Percentiles rank a stretch among this genome's conserved stretches.
Conservation (phyloP, 1,140 invertebrate species). For the Augochlora pura region DNA sequence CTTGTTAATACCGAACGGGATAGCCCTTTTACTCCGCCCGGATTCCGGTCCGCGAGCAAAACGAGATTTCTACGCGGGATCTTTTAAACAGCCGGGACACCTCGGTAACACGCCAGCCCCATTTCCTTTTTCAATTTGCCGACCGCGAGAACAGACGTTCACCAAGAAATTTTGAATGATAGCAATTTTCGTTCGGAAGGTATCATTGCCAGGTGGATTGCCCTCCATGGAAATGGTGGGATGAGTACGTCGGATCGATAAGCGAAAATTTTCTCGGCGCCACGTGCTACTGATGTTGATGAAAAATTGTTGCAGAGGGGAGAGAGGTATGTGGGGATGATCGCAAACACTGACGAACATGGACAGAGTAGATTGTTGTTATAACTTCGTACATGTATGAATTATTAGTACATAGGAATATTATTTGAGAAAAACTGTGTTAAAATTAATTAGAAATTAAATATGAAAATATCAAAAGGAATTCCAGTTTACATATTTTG, state of each 20-base stretch:
- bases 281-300: background rate
- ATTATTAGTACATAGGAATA: too few relatives aligned
- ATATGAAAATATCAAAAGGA: too few relatives aligned
- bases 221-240: background rate
- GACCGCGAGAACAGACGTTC: background rate
- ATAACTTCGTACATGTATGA: too few relatives aligned
- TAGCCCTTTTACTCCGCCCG: conserved; percentile 19
- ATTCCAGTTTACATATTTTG: too few relatives aligned
- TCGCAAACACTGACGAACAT: too few relatives aligned
- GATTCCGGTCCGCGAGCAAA: conserved; percentile 27
- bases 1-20: conserved; percentile 49
- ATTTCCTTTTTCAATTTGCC: background rate
- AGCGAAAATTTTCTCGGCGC: background rate
- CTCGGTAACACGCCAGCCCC: too few relatives aligned
- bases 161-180: background rate
- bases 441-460: too few relatives aligned
- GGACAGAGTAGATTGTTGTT: too few relatives aligned
- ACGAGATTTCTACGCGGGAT: conserved; percentile 26
- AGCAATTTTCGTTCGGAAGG: background rate
- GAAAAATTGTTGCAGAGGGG: background rate
- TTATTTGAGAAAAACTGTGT: too few relatives aligned
- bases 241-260: background rate
- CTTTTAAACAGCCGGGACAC: too few relatives aligned
- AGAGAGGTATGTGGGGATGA: background rate
- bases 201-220: background rate